These are phyloP conservation scores for Porphyrio hochstetteri DNA, from an alignment of 2,113 vertebrate genomes.

Conservation along the genomic window DNA sequence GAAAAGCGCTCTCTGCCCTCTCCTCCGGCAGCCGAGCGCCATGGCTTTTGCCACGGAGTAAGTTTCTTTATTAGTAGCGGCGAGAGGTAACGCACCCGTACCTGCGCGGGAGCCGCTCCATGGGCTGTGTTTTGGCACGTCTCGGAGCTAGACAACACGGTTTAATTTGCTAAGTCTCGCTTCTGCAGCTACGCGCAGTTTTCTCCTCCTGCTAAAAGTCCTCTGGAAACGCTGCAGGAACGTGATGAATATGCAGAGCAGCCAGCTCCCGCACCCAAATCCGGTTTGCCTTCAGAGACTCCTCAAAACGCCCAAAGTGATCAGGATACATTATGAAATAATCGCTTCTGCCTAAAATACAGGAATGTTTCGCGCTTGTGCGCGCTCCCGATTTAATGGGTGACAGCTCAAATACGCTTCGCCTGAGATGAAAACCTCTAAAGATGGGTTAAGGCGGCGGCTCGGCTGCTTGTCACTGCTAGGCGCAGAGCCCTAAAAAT, in stretches of 20 bases:
- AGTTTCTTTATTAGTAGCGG: not conserved
- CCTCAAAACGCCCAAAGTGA: slow-evolving; percentile 39
- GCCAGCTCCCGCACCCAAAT: slow-evolving; percentile 12
- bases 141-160: slow-evolving; percentile 47
- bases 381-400: not conserved
- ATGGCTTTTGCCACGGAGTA: not conserved
- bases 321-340: slow-evolving; percentile 37
- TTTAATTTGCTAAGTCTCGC: slow-evolving; percentile 28
- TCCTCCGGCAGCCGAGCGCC: not conserved
- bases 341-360: slow-evolving; percentile 29
- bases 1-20: not conserved
- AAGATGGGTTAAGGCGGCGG: not conserved
- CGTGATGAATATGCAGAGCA: slow-evolving; percentile 53
- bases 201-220: slow-evolving; percentile 38
- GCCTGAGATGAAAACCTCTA: not conserved
- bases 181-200: slow-evolving; percentile 46
- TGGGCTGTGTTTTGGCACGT: slow-evolving; percentile 44
- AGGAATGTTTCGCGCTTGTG: not conserved
- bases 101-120: not conserved
- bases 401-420: slow-evolving; percentile 1
- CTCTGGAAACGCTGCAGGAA: slow-evolving; percentile 41
- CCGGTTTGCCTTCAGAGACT: slow-evolving; percentile 45
- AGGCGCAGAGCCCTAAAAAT: not conserved
- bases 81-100: not conserved
- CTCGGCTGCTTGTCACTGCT: not conserved